phyloP scores from a whole-genome alignment of 2,113 vertebrate genomes.

The Syrrhaptes paradoxus region DNA sequence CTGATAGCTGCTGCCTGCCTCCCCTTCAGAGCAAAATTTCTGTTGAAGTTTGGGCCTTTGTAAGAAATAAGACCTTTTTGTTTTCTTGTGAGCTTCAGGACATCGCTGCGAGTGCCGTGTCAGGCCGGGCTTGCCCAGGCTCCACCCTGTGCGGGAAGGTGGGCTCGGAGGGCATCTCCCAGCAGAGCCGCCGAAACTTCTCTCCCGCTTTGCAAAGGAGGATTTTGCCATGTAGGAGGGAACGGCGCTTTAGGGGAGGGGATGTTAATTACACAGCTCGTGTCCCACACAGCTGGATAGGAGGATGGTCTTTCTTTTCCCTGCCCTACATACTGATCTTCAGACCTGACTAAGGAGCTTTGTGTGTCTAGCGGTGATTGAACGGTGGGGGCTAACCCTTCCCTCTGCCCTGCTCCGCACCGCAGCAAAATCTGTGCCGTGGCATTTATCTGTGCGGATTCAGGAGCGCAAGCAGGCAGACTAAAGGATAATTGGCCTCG shows the following conservation, averaged over 20 bases:
- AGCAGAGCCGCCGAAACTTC: neutral
- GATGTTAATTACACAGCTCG: neutral
- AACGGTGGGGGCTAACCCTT: neutral
- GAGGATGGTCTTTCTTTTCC: neutral
- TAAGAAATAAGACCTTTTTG: rapidly evolving
- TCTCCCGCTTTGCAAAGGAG: neutral
- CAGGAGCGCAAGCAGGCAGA: neutral
- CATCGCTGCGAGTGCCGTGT: neutral
- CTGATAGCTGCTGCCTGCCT: neutral
- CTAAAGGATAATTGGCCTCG: neutral
- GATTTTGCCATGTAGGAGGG: neutral
- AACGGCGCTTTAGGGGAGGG: neutral
- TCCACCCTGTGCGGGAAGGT: neutral
- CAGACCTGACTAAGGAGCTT: slow-evolving; percentile 38
- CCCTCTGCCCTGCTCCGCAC: neutral
- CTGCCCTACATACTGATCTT: slow-evolving; percentile 32
- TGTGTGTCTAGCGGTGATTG: neutral
- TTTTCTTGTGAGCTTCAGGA: rapidly evolving
- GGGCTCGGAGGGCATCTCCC: neutral
- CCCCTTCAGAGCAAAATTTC: neutral
- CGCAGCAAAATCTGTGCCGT: neutral
- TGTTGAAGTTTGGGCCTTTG: neutral
- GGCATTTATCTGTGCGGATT: neutral
- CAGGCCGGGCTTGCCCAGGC: neutral
- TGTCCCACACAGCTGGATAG: slow-evolving; percentile 4